phyloP scores from a whole-genome alignment of 2,888 invertebrate genomes.

The Bombyx huttoni region DNA sequence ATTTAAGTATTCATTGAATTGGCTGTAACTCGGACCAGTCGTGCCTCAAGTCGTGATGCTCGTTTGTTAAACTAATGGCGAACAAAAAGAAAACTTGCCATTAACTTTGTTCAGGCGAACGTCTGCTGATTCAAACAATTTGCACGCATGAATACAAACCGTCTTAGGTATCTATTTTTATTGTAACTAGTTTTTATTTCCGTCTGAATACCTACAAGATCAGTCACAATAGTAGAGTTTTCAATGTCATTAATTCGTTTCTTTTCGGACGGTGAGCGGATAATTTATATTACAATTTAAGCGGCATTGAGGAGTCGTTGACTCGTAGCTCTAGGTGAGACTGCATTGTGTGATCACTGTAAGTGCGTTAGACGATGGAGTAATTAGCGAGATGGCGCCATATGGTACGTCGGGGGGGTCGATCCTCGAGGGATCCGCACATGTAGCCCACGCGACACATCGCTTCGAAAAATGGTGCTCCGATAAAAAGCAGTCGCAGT shows the following conservation, averaged over 20 bases:
- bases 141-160: constrained; percentile 50
- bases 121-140: constrained; percentile 51
- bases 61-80: constrained; percentile 59
- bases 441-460: constrained; percentile 60
- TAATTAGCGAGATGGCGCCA: constrained; percentile 63
- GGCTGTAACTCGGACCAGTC: background rate
- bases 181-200: constrained; percentile 44
- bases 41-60: constrained; percentile 57
- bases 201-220: constrained; percentile 21
- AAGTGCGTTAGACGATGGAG: constrained; percentile 39
- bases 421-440: constrained; percentile 45
- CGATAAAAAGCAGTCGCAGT: constrained; percentile 53
- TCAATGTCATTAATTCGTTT: constrained; percentile 14
- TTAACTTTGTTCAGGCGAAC: constrained; percentile 39
- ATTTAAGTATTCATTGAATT: too few species aligned
- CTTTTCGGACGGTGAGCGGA: background rate
- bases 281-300: background rate
- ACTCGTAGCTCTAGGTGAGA: constrained; percentile 8
- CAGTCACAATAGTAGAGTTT: constrained; percentile 15
- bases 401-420: constrained; percentile 57
- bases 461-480: constrained; percentile 39
- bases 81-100: constrained; percentile 56
- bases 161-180: constrained; percentile 32
- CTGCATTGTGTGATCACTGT: constrained; percentile 10
- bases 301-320: constrained; percentile 4